Conservation (phyloP, 2,888 invertebrate genomes). For the Cremastinae sp. region DNA sequence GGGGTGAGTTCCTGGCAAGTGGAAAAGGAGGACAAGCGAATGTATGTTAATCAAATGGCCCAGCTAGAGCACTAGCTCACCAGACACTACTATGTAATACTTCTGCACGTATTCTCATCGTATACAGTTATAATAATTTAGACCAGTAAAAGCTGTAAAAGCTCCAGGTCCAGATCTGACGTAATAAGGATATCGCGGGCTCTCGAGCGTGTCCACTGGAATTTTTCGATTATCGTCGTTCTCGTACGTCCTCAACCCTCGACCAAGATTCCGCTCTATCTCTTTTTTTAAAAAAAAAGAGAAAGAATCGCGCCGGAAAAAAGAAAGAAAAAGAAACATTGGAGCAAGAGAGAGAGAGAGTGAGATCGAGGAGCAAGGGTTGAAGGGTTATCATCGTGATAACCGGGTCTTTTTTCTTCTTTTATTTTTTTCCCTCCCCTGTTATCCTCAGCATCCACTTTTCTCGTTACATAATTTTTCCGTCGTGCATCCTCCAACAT, state of each 20-base stretch:
- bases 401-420: conserved; percentile 12
- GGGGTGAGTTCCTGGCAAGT: conserved; percentile 54
- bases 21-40: conserved; percentile 62
- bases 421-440: not conserved
- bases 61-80: conserved; percentile 50
- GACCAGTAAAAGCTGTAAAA: conserved; percentile 10
- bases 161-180: conserved; percentile 41
- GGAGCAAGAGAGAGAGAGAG: not conserved
- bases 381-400: conserved; percentile 52
- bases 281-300: not conserved
- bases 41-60: conserved; percentile 65
- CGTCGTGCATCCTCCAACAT: conserved; percentile 31
- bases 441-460: conserved; percentile 26
- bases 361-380: conserved; percentile 8
- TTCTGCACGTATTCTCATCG: not conserved
- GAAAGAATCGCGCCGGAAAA: not conserved
- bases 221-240: conserved; percentile 50
- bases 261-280: conserved; percentile 1
- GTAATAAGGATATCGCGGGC: conserved; percentile 50
- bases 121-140: not conserved
- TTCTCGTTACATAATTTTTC: conserved; percentile 58
- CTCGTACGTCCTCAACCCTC: conserved; percentile 16
- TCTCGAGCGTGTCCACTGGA: conserved; percentile 43
- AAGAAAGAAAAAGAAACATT: conserved; percentile 22
- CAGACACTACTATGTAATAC: conserved; percentile 46